phyloP scores from a whole-genome alignment of 2,888 invertebrate species.

The Scaptomyza parva region DNA sequence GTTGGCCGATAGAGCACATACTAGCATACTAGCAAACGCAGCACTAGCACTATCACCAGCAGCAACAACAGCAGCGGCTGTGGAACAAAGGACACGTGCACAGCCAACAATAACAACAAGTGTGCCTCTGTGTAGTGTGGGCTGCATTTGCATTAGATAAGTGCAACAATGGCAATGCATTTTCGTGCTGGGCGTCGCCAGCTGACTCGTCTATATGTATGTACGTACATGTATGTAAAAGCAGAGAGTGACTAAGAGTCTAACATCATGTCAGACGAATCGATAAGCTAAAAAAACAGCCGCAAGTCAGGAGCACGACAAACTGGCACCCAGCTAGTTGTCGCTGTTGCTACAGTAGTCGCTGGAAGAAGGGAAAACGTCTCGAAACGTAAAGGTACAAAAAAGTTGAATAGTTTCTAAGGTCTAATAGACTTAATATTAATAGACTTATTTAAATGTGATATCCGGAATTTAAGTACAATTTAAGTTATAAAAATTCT shows the following conservation, averaged over 20 bases:
- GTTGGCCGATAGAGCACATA: conserved; percentile 35
- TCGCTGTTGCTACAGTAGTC: conserved; percentile 12
- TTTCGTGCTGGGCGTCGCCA: conserved; percentile 56
- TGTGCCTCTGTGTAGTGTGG: conserved; percentile 28
- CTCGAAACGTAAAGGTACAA: neutral
- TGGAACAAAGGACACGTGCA: conserved; percentile 48
- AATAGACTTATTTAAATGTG: neutral
- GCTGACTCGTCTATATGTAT: conserved; percentile 52
- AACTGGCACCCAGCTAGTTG: conserved; percentile 50
- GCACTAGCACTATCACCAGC: neutral
- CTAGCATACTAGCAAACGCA: neutral
- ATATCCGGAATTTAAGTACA: neutral
- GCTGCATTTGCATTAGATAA: conserved; percentile 51
- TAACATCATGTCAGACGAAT: conserved; percentile 56
- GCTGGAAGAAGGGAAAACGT: neutral
- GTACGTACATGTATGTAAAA: neutral
- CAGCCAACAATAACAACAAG: conserved; percentile 58
- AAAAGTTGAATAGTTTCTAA: no score
- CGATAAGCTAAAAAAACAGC: conserved; percentile 58
- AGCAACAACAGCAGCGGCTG: no score
- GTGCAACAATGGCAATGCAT: conserved; percentile 50
- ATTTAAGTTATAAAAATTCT: neutral
- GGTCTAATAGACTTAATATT: neutral
- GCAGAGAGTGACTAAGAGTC: conserved; percentile 52
- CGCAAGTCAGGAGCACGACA: conserved; percentile 26